These are phyloP conservation scores for Tragopan temminckii DNA, from an alignment of 2,797 vertebrate species.

Conservation along the genomic window DNA sequence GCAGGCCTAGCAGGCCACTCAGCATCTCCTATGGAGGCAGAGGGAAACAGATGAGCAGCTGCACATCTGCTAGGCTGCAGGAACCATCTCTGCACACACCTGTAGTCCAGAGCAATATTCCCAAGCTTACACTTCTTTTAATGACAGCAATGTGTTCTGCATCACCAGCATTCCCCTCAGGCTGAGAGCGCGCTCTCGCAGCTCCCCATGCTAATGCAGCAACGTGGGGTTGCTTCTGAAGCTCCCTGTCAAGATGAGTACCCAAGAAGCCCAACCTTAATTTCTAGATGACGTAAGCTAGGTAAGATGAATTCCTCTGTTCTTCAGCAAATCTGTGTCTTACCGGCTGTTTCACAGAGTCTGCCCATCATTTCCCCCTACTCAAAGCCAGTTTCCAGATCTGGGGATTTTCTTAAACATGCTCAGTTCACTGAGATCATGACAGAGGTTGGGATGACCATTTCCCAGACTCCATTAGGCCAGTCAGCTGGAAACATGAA, in stretches of 20 bases:
- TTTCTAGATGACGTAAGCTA: not conserved
- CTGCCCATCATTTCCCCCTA: not conserved
- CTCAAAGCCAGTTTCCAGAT: not conserved
- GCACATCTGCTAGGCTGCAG: not conserved
- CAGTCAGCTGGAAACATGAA: not conserved
- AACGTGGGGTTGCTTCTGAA: accelerated
- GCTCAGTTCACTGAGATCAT: not conserved
- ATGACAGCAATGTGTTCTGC: not conserved
- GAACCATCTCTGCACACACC: not conserved
- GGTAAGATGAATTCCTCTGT: not conserved
- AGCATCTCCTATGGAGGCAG: not conserved
- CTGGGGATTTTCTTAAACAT: not conserved
- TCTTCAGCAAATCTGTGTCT: not conserved
- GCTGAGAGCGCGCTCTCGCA: not conserved
- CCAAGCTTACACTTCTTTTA: not conserved
- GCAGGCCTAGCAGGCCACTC: not conserved
- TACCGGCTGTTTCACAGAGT: not conserved
- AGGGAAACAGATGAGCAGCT: not conserved
- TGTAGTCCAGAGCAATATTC: not conserved
- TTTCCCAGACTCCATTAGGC: not conserved
- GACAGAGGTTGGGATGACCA: not conserved
- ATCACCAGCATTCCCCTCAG: not conserved
- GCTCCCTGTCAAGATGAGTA: not conserved
- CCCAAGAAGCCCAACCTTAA: not conserved
- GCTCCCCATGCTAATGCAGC: not conserved